These are phyloP conservation scores for Oreortyx pictus DNA, from an alignment of 2,797 vertebrate species.

Conservation along the genomic window DNA sequence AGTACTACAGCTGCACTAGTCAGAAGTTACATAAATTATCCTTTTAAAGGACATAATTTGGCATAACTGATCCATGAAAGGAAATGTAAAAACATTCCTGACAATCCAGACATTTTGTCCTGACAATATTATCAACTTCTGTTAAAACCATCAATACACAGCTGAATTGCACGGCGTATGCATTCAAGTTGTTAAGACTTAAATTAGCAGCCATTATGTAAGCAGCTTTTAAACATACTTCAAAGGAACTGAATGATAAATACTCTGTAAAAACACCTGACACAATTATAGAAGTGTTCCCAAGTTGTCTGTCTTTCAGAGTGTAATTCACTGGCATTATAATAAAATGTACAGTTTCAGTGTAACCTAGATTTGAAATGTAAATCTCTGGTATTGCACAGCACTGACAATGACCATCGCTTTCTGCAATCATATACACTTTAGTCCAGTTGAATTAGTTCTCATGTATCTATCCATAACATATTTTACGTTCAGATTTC, in stretches of 20 bases:
- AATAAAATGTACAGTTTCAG: not conserved
- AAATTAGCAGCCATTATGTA: constrained; percentile 50
- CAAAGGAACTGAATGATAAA: constrained; percentile 26
- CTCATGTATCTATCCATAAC: not conserved
- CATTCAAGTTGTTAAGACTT: not conserved
- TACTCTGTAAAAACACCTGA: constrained; percentile 13
- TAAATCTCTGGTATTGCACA: not conserved
- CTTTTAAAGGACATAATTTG: not conserved
- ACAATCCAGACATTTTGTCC: constrained; percentile 36
- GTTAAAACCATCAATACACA: not conserved
- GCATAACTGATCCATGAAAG: not conserved
- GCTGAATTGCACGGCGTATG: not conserved
- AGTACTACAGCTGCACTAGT: not conserved
- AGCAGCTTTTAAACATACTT: constrained; percentile 38
- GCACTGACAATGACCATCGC: not conserved
- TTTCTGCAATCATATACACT: not conserved
- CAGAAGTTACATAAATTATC: not conserved
- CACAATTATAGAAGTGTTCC: not conserved
- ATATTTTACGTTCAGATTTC: not conserved
- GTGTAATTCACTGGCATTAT: not conserved
- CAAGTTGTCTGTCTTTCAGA: not conserved
- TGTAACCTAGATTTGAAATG: not conserved
- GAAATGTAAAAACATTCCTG: not conserved
- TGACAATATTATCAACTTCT: constrained; percentile 22
- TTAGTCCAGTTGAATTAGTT: not conserved